Evolutionary conservation across 2,113 vertebrate genomes (phyloP).

Genomic region (Syrmaticus mikado): DNA sequence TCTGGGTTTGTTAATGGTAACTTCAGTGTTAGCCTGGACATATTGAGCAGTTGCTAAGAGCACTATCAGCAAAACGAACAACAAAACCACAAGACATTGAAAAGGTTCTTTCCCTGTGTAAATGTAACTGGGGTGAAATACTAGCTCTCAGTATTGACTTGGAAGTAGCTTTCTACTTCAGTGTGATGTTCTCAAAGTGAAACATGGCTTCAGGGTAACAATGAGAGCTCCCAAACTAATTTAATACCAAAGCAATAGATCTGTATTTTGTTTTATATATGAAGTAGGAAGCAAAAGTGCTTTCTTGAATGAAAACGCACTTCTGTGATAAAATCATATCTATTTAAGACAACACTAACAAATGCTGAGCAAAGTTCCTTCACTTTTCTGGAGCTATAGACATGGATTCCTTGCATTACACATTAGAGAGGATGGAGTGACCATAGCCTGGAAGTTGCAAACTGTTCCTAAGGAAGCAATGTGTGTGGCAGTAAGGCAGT

Average conservation of each 20-base stretch:
- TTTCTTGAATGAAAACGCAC: constrained; percentile 6
- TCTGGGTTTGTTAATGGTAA: background rate
- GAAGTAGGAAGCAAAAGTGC: background rate
- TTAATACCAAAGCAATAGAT: constrained; percentile 21
- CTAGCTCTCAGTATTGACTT: background rate
- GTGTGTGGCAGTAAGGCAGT: background rate
- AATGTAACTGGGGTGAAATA: constrained; percentile 8
- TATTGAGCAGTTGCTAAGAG: background rate
- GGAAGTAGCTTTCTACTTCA: background rate
- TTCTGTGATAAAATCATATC: background rate
- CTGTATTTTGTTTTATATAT: constrained; percentile 17
- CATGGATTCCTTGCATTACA: background rate
- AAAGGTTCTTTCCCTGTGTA: background rate
- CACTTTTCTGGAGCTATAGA: background rate
- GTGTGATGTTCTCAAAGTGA: background rate
- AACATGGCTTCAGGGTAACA: background rate
- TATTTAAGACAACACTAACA: background rate
- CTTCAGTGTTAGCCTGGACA: background rate
- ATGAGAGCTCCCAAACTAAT: background rate
- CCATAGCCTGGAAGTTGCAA: background rate
- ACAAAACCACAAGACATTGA: background rate
- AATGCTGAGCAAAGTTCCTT: background rate
- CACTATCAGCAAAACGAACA: background rate
- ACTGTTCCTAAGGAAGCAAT: background rate
- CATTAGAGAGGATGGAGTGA: background rate